A percentile compares a stretch with the other conserved stretches of the same genome.
These are phyloP conservation scores for Stichopus horrens DNA, from an alignment of 53 echinoderm and acorn worm species.

Conservation along the genomic window DNA sequence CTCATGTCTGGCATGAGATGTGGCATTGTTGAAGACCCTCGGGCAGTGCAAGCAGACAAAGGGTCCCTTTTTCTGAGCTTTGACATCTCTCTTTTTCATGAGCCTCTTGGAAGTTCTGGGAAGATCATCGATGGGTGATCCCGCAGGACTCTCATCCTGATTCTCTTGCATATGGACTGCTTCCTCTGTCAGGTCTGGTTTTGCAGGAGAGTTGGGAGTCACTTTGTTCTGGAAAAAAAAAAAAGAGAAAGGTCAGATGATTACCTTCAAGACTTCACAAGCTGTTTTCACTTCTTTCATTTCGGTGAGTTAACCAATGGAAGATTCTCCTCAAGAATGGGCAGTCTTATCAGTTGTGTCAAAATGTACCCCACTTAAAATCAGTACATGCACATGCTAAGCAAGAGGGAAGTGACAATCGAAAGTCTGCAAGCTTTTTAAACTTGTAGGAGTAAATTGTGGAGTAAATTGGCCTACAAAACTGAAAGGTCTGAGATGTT, in stretches of 20 bases:
- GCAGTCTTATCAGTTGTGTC: too few relatives aligned
- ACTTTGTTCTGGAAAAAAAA: neutral
- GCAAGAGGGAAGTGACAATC: too few relatives aligned
- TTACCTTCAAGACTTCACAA: too few relatives aligned
- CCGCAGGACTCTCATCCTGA: neutral
- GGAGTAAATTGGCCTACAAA: too few relatives aligned
- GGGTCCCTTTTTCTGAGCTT: neutral
- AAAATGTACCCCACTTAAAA: too few relatives aligned
- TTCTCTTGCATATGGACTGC: neutral
- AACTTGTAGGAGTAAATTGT: too few relatives aligned
- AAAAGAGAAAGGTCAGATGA: neutral
- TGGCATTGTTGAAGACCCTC: slow-evolving; percentile 28
- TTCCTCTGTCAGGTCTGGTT: neutral
- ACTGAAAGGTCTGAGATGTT: too few relatives aligned
- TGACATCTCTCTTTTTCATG: neutral
- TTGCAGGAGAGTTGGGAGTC: neutral
- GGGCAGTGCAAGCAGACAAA: slow-evolving; percentile 32
- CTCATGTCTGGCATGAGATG: slow-evolving; percentile 26
- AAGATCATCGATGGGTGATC: neutral
- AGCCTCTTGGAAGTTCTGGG: neutral
- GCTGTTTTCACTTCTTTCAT: too few relatives aligned
- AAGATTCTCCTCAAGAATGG: too few relatives aligned
- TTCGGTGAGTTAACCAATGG: too few relatives aligned
- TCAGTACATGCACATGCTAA: too few relatives aligned
- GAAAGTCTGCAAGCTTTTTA: too few relatives aligned